Evolutionary conservation across 2,888 invertebrate genomes (phyloP).

Genomic region (Brachyptera putata): DNA sequence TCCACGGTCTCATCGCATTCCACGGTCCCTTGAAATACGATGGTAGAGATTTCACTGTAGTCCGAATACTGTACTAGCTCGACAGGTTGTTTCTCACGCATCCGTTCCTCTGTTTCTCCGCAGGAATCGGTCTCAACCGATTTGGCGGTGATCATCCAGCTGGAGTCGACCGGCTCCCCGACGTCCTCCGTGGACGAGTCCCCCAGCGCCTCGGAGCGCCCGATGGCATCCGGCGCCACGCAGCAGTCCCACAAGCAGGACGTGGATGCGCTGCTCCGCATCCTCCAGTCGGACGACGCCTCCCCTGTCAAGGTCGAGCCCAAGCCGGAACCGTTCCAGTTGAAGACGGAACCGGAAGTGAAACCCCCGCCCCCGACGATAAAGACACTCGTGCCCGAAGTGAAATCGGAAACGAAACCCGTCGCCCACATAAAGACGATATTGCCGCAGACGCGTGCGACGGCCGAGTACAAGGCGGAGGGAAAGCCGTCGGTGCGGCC

Average conservation of each 20-base stretch:
- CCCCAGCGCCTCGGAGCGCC: no score
- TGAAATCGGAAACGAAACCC: no score
- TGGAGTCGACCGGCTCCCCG: not conserved
- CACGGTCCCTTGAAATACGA: no score
- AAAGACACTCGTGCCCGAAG: not conserved
- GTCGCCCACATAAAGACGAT: no score
- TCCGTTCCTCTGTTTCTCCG: no score
- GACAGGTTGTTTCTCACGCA: no score
- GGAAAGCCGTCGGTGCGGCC: not conserved
- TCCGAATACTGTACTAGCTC: no score
- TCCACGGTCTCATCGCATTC: no score
- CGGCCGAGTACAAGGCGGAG: not conserved
- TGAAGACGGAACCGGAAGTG: not conserved
- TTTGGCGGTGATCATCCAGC: not conserved
- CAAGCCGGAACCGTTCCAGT: not conserved
- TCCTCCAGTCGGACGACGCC: not conserved
- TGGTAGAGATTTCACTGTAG: no score
- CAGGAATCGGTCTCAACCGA: no score
- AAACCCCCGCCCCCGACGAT: not conserved
- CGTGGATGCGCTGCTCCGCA: not conserved
- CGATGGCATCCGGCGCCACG: no score
- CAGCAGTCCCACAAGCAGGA: not conserved
- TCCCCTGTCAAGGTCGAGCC: not conserved
- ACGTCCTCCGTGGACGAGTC: not conserved
- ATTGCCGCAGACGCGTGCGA: not conserved